phyloP scores from a whole-genome alignment of 2,888 invertebrate species.

The Nowickia ferox region DNA sequence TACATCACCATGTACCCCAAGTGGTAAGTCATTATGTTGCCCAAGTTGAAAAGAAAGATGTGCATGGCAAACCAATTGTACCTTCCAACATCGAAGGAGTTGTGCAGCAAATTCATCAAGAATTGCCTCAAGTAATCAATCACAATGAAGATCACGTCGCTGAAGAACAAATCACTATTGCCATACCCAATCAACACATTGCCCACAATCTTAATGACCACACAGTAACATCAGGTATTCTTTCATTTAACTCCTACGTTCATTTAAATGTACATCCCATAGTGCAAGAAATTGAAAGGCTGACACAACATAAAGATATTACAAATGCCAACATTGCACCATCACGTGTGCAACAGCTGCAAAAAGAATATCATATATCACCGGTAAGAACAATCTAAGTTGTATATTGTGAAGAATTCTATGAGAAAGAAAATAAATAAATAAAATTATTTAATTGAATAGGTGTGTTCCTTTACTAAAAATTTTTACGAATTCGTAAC shows the following conservation, averaged over 20 bases:
- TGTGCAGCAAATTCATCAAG: slow-evolving; percentile 4
- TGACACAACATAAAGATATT: background rate
- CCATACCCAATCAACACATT: background rate
- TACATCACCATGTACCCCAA: slow-evolving; percentile 63
- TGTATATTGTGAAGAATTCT: background rate
- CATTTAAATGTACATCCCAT: background rate
- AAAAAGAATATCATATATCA: slow-evolving; percentile 15
- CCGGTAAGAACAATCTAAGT: slow-evolving; percentile 16
- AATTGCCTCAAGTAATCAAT: slow-evolving; percentile 23
- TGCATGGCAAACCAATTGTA: background rate
- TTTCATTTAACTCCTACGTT: background rate
- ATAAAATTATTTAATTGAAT: too few species aligned
- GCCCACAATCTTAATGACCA: background rate
- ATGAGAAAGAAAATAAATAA: background rate
- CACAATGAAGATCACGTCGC: background rate
- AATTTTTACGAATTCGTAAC: too few species aligned
- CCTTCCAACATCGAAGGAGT: background rate
- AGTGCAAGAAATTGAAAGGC: slow-evolving; percentile 1
- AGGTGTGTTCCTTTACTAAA: too few species aligned
- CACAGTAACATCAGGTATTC: background rate
- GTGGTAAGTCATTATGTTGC: slow-evolving; percentile 23
- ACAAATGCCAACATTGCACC: slow-evolving; percentile 3
- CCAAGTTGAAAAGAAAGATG: slow-evolving; percentile 9
- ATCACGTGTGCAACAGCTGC: slow-evolving; percentile 46
- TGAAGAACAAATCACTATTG: background rate